These are phyloP conservation scores for Halcyon badia DNA, from an alignment of 2,797 vertebrate species.

Conservation along the genomic window DNA sequence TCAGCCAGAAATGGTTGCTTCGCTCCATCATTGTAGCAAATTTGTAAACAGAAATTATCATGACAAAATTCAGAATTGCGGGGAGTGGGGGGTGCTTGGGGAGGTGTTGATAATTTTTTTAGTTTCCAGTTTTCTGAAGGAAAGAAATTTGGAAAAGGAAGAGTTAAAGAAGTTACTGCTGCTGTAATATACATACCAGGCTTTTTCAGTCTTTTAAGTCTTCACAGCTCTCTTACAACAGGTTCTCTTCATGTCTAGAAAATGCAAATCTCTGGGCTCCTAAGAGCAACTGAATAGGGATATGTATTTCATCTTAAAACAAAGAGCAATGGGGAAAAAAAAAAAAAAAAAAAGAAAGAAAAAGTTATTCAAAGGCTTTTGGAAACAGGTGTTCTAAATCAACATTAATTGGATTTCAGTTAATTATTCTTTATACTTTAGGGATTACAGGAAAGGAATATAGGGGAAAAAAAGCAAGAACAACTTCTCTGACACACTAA, in stretches of 20 bases:
- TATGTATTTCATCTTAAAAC: slow-evolving; percentile 84
- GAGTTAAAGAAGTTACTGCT: slow-evolving; percentile 66
- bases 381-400: slow-evolving; percentile 85
- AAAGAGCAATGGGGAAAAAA: slow-evolving; percentile 74
- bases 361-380: slow-evolving; percentile 83
- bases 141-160: slow-evolving; percentile 38
- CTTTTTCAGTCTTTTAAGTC: slow-evolving; percentile 75
- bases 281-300: slow-evolving; percentile 74
- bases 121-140: not conserved
- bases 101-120: not conserved
- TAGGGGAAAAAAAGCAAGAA: slow-evolving; percentile 29
- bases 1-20: not conserved
- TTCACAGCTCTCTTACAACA: slow-evolving; percentile 75
- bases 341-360: slow-evolving; percentile 63
- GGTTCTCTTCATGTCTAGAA: slow-evolving; percentile 74
- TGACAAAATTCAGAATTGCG: not conserved
- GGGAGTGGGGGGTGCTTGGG: rapidly evolving
- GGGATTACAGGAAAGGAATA: slow-evolving; percentile 77
- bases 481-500: slow-evolving; percentile 75
- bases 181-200: slow-evolving; percentile 24
- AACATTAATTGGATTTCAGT: slow-evolving; percentile 84
- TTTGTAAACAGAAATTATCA: not conserved
- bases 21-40: not conserved
- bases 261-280: slow-evolving; percentile 78
- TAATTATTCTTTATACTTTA: slow-evolving; percentile 83